Conservation (phyloP, 1,140 invertebrate genomes). For the Sogatella furcifera region DNA sequence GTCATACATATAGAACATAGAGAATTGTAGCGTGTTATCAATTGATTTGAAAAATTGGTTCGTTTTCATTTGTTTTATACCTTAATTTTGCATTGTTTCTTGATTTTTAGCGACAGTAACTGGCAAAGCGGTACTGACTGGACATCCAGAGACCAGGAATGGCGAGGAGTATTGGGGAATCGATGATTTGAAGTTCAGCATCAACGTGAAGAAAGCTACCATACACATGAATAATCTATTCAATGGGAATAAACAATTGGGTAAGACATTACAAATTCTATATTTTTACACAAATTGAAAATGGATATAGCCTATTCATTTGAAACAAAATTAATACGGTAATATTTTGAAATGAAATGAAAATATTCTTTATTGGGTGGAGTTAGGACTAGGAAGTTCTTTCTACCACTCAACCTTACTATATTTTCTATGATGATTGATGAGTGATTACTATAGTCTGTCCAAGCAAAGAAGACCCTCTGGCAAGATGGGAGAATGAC, state of each 20-base stretch:
- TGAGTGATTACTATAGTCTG: no score
- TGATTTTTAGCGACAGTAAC: conserved; percentile 42
- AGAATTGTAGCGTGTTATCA: no score
- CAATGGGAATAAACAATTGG: conserved; percentile 43
- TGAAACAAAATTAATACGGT: not conserved
- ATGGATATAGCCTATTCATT: not conserved
- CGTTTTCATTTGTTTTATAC: not conserved
- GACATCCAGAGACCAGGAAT: conserved; percentile 39
- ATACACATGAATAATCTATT: conserved; percentile 50
- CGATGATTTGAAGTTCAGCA: conserved; percentile 37
- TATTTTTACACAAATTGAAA: no score
- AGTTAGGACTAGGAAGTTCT: no score
- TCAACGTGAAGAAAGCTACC: conserved; percentile 43
- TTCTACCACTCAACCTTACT: no score
- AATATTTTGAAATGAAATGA: no score
- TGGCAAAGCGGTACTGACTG: conserved; percentile 44
- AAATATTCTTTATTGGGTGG: no score
- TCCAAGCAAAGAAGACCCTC: no score
- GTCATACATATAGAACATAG: no score
- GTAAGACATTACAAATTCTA: conserved; percentile 25
- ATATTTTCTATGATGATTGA: no score
- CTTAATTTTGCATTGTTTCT: not conserved
- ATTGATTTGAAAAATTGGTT: no score
- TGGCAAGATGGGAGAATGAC: no score
- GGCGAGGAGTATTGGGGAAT: conserved; percentile 43